Evolutionary conservation across 1,140 invertebrate genomes (phyloP).

Genomic region (Plutomurus gul): DNA sequence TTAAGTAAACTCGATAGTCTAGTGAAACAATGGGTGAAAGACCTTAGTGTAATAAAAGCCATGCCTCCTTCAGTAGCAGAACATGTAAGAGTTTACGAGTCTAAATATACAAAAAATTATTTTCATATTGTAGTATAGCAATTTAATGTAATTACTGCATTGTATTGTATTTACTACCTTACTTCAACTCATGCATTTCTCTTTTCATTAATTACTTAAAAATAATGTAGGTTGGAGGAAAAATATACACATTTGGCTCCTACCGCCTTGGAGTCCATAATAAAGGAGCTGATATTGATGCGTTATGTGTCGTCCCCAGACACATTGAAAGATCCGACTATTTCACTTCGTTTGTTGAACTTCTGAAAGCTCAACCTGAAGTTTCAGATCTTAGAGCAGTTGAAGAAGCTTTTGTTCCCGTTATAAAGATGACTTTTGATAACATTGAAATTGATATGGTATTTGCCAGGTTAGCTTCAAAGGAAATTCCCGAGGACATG

Average conservation of each 20-base stretch:
- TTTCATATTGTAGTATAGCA: no score
- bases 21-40: conserved; percentile 89
- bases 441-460: conserved; percentile 98
- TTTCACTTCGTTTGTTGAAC: conserved; percentile 90
- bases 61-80: conserved; percentile 85
- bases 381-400: conserved; percentile 85
- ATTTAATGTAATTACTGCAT: no score
- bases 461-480: conserved; percentile 89
- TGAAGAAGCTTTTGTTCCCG: conserved; percentile 98
- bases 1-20: conserved; percentile 81
- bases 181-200: neutral
- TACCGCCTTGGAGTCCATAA: conserved; percentile 91
- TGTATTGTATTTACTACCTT: neutral
- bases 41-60: conserved; percentile 83
- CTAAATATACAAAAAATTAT: no score
- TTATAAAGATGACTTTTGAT: conserved; percentile 99
- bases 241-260: conserved; percentile 99
- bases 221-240: conserved; percentile 83
- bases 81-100: conserved; percentile 59
- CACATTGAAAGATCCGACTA: conserved; percentile 94
- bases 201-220: neutral
- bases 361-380: conserved; percentile 84
- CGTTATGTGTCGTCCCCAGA: conserved; percentile 93
- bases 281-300: conserved; percentile 98
- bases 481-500: conserved; percentile 81